Conservation (phyloP, 37 sponge, comb jelly and placozoan species). For the Bolinopsis microptera region DNA sequence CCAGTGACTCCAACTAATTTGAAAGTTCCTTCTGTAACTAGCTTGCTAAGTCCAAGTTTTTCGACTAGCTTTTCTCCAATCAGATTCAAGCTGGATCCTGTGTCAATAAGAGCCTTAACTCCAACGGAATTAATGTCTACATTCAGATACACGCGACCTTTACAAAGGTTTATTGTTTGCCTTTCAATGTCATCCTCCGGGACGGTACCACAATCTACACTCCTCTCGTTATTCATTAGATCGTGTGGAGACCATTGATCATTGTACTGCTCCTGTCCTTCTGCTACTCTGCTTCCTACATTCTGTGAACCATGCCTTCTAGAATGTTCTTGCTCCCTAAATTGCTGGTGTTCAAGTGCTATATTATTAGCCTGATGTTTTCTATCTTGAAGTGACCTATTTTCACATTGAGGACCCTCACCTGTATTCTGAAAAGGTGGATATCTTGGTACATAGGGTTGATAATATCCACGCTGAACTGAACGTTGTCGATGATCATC, state of each 20-base stretch:
- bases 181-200: background rate
- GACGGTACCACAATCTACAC: background rate
- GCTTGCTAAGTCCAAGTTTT: background rate
- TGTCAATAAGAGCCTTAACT: background rate
- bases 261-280: conserved; percentile 3
- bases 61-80: background rate
- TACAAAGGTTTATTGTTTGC: background rate
- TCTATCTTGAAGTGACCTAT: background rate
- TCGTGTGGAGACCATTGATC: background rate
- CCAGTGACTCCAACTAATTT: conserved; percentile 43
- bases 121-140: background rate
- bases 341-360: background rate
- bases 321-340: background rate
- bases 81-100: conserved; percentile 8
- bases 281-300: background rate
- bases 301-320: background rate
- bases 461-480: background rate
- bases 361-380: background rate
- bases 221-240: background rate
- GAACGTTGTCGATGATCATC: background rate
- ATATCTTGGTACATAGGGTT: background rate
- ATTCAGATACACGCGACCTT: background rate
- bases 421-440: no score
- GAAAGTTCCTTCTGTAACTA: background rate
- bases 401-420: no score